Percentiles rank a stretch among this genome's conserved stretches.
These are phyloP conservation scores for Coleophora deauratella DNA, from an alignment of 2,888 invertebrate genomes.

Conservation along the genomic window DNA sequence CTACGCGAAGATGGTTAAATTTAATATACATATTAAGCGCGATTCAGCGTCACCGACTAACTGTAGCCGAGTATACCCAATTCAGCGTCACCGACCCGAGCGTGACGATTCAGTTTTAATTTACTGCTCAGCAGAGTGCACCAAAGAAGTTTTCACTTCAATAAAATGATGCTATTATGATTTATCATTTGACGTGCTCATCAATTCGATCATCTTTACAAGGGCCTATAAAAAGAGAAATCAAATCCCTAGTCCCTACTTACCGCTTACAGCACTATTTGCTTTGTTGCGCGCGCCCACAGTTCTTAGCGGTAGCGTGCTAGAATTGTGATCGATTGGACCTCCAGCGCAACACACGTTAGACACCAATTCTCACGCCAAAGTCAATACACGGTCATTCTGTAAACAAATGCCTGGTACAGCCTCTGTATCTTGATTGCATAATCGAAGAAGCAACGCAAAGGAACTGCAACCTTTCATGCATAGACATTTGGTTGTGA, in stretches of 20 bases:
- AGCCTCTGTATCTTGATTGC: conserved; percentile 48
- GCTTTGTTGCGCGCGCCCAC: conserved; percentile 5
- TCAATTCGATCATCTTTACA: no score
- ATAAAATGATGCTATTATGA: no score
- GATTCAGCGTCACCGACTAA: no score
- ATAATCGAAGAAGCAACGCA: conserved; percentile 24
- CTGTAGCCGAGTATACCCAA: no score
- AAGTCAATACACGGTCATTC: conserved; percentile 63
- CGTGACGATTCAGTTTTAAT: no score
- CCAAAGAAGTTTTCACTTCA: no score
- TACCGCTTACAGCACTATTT: not conserved
- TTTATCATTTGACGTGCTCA: no score
- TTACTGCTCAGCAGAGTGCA: no score
- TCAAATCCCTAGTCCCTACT: not conserved
- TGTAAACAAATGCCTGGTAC: conserved; percentile 65
- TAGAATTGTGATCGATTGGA: conserved; percentile 54
- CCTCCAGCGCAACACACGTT: conserved; percentile 64
- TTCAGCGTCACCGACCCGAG: no score
- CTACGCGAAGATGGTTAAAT: no score
- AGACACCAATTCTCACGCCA: conserved; percentile 70
- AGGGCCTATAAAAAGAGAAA: not conserved
- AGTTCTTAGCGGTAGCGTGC: conserved; percentile 57
- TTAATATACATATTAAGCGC: no score
- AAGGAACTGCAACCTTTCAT: conserved; percentile 21
- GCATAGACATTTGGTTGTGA: conserved; percentile 1